Conservation (phyloP, 2,888 invertebrate genomes). For the Strigamia transsilvanica region DNA sequence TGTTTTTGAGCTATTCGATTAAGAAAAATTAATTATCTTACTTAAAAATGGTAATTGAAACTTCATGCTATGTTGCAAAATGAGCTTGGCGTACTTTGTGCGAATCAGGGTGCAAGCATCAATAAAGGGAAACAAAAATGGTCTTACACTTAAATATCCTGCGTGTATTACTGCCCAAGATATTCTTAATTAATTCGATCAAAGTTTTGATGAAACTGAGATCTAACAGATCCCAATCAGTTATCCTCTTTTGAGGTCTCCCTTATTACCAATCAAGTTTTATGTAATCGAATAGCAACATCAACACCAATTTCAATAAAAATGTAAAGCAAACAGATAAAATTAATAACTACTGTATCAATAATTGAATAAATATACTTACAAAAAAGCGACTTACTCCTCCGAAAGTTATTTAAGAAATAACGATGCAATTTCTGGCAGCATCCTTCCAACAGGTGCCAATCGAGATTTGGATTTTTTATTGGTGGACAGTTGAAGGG, state of each 20-base stretch:
- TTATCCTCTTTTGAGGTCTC: background rate
- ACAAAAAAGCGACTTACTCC: background rate
- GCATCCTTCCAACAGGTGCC: slow-evolving; percentile 1
- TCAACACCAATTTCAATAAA: too few relatives aligned
- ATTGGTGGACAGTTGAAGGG: background rate
- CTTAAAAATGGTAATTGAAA: too few relatives aligned
- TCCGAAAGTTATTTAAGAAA: background rate
- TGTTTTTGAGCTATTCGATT: background rate
- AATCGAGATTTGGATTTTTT: background rate
- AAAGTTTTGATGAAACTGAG: background rate
- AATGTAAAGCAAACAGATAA: too few relatives aligned
- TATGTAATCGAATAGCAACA: background rate
- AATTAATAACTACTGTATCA: too few relatives aligned
- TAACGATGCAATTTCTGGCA: background rate
- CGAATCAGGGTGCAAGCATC: background rate
- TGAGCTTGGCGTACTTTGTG: background rate
- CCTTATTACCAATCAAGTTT: background rate
- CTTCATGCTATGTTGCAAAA: too few relatives aligned
- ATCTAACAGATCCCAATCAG: background rate
- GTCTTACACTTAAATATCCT: background rate
- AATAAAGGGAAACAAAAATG: background rate
- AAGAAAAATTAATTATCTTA: too few relatives aligned
- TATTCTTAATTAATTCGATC: slow-evolving; percentile 8
- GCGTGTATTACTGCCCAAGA: background rate
- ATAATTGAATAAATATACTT: background rate